A percentile compares a stretch with the other conserved stretches of the same genome.
phyloP scores from a whole-genome alignment of 2,797 vertebrate species.

The Rhynchonycteris naso region DNA sequence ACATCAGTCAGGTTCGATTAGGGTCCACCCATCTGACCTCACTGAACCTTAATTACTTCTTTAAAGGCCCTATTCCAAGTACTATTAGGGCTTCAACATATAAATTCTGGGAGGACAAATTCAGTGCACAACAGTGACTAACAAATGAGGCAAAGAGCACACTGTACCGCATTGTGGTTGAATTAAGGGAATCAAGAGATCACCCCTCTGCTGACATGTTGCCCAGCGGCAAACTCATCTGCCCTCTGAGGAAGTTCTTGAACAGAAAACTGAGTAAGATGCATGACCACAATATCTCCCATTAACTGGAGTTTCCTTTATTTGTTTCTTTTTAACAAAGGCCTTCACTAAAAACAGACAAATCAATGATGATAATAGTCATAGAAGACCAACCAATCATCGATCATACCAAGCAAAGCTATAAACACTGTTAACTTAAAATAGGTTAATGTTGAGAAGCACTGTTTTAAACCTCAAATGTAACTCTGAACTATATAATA shows the following conservation, averaged over 20 bases:
- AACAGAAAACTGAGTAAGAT: background rate
- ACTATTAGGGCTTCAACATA: background rate
- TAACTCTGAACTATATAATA: background rate
- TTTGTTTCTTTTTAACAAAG: background rate
- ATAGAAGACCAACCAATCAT: background rate
- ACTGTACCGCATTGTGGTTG: background rate
- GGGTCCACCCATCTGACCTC: too few relatives aligned
- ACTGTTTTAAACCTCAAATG: background rate
- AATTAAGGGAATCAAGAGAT: background rate
- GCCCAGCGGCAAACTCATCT: background rate
- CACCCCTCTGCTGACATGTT: rapidly evolving
- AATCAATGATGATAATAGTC: background rate
- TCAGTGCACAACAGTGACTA: background rate
- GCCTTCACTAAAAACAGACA: background rate
- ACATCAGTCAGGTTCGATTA: background rate
- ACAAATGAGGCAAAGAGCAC: background rate
- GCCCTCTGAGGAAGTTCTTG: background rate
- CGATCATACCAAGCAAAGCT: background rate
- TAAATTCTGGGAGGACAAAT: background rate
- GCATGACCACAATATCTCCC: background rate
- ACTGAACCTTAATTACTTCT: background rate
- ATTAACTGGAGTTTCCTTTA: background rate
- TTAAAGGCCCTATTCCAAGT: background rate
- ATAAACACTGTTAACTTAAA: background rate
- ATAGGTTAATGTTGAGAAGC: background rate